These are phyloP conservation scores for Tetragnatha versicolor DNA, from an alignment of 1,140 invertebrate species.

Conservation along the genomic window DNA sequence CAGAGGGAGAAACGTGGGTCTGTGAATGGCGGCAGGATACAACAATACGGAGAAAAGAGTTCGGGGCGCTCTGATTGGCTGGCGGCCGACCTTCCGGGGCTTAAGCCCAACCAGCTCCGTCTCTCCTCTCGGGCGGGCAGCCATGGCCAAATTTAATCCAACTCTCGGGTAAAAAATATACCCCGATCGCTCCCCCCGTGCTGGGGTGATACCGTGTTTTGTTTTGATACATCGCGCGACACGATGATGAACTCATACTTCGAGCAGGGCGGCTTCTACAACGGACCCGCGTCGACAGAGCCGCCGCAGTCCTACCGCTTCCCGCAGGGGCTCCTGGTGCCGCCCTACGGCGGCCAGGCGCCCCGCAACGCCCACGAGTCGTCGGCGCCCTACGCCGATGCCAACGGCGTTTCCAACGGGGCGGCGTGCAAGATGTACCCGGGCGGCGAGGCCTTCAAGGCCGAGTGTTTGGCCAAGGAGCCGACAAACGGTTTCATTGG, in stretches of 20 bases:
- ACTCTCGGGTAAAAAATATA: slow-evolving; percentile 35
- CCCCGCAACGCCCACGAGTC: slow-evolving; percentile 59
- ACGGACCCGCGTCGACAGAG: slow-evolving; percentile 67
- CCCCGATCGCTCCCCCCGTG: neutral
- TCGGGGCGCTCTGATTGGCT: slow-evolving; percentile 44
- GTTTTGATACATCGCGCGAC: no score
- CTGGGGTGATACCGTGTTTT: neutral
- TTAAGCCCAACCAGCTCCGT: slow-evolving; percentile 41
- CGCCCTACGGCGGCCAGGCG: neutral
- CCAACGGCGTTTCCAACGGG: slow-evolving; percentile 16
- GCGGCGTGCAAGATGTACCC: slow-evolving; percentile 78
- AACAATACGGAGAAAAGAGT: slow-evolving; percentile 50
- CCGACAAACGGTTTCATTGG: slow-evolving; percentile 57
- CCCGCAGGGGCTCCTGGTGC: slow-evolving; percentile 74
- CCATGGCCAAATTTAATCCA: slow-evolving; percentile 46
- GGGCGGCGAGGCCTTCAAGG: slow-evolving; percentile 50
- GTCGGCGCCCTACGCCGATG: slow-evolving; percentile 67
- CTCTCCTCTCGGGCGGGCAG: slow-evolving; percentile 8
- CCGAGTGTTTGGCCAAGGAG: slow-evolving; percentile 57
- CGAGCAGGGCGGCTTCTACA: slow-evolving; percentile 92
- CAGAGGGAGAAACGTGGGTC: neutral
- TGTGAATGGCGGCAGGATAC: slow-evolving; percentile 56
- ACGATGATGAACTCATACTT: slow-evolving; percentile 90
- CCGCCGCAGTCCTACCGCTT: slow-evolving; percentile 72
- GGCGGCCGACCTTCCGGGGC: slow-evolving; percentile 46